Conservation (phyloP, 2,113 vertebrate species). For the Astur gentilis region DNA sequence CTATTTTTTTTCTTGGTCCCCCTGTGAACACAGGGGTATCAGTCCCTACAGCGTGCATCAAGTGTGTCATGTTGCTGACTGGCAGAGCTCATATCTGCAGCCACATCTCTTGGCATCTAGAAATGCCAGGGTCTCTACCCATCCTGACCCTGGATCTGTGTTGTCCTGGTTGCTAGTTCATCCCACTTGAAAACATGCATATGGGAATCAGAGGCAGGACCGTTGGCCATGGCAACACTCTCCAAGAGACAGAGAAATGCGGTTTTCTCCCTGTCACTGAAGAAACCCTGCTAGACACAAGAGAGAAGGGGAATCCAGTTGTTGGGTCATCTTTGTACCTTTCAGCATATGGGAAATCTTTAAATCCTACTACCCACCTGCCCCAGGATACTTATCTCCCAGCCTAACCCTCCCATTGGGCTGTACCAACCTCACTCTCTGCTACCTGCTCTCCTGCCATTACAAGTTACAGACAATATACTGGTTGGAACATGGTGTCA, state of each 20-base stretch:
- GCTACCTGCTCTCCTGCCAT: not conserved
- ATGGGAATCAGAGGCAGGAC: not conserved
- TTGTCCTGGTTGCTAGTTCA: not conserved
- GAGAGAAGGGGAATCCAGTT: not conserved
- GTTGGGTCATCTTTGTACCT: not conserved
- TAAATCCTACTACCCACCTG: not conserved
- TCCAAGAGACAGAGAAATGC: not conserved
- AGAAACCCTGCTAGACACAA: not conserved
- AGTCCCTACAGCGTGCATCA: not conserved
- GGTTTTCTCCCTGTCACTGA: not conserved
- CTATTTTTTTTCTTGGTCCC: not conserved
- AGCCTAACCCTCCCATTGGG: not conserved
- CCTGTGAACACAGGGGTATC: not conserved
- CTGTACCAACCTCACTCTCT: not conserved
- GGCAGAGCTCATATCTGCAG: not conserved
- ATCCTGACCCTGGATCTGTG: not conserved
- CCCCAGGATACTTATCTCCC: not conserved
- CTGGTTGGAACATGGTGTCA: not conserved
- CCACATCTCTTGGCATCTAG: not conserved
- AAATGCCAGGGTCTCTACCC: not conserved
- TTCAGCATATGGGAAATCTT: not conserved
- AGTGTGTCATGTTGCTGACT: not conserved
- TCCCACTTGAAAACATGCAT: not conserved
- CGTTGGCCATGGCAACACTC: not conserved
- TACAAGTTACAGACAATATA: not conserved